These are phyloP conservation scores for Xiphias gladius DNA, from an alignment of 2,113 vertebrate species.

Conservation along the genomic window DNA sequence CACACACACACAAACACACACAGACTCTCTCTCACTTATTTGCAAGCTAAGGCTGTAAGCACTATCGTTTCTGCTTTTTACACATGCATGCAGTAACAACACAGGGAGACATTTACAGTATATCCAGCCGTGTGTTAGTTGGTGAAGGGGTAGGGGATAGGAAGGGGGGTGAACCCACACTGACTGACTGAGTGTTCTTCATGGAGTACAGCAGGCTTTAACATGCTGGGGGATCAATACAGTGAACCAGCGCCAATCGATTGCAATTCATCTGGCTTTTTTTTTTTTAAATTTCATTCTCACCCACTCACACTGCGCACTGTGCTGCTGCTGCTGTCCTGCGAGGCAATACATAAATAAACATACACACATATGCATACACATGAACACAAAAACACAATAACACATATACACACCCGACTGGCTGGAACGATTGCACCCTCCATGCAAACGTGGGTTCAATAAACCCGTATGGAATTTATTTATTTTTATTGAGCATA, in stretches of 20 bases:
- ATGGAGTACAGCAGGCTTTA: constrained; percentile 80
- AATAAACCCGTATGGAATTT: constrained; percentile 83
- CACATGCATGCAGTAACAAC: constrained; percentile 57
- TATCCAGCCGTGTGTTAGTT: constrained; percentile 50
- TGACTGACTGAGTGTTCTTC: constrained; percentile 78
- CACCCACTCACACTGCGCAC: constrained; percentile 68
- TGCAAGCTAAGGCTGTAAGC: constrained; percentile 19
- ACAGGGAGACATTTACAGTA: constrained; percentile 57
- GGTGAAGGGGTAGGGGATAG: constrained; percentile 3
- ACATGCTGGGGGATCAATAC: constrained; percentile 81
- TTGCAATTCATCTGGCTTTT: constrained; percentile 81
- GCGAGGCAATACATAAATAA: constrained; percentile 77
- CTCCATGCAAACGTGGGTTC: constrained; percentile 67
- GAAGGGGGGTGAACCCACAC: constrained; percentile 19
- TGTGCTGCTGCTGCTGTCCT: constrained; percentile 61
- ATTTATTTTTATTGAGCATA: constrained; percentile 85
- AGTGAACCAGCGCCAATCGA: constrained; percentile 80
- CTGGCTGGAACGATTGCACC: constrained; percentile 52
- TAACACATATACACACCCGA: constrained; percentile 67
- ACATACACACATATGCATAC: constrained; percentile 60
- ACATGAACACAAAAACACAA: constrained; percentile 40
- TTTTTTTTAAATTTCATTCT: constrained; percentile 72
- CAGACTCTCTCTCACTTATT: not conserved
- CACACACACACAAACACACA: constrained; percentile 29
- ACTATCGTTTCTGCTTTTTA: constrained; percentile 38